Evolutionary conservation across 2,797 vertebrate genomes (phyloP), one percentile per base, ranked within the genome.

Genomic region (Rhabdomys pumilio): DNA sequence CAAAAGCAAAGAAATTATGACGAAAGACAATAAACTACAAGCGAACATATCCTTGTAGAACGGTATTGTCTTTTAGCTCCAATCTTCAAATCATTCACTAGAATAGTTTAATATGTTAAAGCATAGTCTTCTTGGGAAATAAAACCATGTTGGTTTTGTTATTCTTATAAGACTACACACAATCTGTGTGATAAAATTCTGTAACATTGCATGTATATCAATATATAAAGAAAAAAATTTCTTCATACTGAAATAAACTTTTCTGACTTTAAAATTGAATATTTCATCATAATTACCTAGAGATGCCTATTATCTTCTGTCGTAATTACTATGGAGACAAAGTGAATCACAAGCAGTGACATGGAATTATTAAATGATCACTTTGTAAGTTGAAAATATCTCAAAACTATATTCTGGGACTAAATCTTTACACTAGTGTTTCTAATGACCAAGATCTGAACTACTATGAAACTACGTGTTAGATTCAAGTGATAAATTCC

Each of bases 311-410:
- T 38, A 26, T 29, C 63, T 92, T 24, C 41, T 91, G 29, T 75
- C 15, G 83, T 26, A 47, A 55, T n/a, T 41, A 13, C 11, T 3
- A 59, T 73, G 24, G 53, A 79, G 20, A 93, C 14, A 76, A 85
- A 59, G 8, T 79, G 34, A 89, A 86, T 73, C 15, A 31, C 1
- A 79, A 53, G 7, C 4, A 14, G 31, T 65, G 53, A 86, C 12
- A 67, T 7, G 24, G 76, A 89, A 24, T 80, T 91, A 38, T 84
- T 89, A 89, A 29, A 15, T 91, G 82, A 76, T n/a, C 67, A 34
- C 17, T 44, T 1, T 31, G 82, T 72, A 59, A 72, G 41, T 81
- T 83, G 63, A 15, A 93, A 95, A 69, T 55, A 1, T 34, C 34
- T 95, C 26, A 80, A 17, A 29, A 91, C n/a, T 38, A 1, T 17